phyloP scores from a whole-genome alignment of 1,140 invertebrate species.

The Brachionus calyciflorus region DNA sequence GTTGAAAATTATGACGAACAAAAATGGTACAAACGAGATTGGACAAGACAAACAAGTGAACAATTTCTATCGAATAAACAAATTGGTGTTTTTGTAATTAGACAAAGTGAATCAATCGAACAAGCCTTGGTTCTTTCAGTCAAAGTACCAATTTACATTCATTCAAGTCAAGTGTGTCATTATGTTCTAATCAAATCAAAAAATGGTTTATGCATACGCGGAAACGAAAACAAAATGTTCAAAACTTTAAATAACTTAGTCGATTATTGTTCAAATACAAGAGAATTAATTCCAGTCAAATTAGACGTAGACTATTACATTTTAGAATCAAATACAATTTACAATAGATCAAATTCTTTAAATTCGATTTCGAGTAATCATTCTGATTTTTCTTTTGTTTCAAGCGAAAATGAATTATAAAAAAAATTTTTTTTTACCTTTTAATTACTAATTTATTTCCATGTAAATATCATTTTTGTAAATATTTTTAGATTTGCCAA shows the following conservation, averaged over 20 bases:
- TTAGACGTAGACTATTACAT: not conserved
- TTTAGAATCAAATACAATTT: not conserved
- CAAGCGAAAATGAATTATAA: no score
- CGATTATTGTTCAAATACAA: not conserved
- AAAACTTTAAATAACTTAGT: not conserved
- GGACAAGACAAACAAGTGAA: not conserved
- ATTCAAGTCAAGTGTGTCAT: not conserved
- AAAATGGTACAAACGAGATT: not conserved
- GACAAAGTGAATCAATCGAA: not conserved
- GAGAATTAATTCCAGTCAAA: not conserved
- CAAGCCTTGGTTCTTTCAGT: not conserved
- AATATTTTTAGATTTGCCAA: no score
- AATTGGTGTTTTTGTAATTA: not conserved
- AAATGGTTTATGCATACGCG: not conserved
- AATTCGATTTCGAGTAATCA: not conserved
- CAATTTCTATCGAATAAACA: not conserved
- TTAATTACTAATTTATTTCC: no score
- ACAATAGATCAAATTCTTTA: not conserved
- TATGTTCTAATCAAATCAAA: not conserved
- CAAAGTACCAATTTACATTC: not conserved
- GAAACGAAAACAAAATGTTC: constrained; percentile 5
- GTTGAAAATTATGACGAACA: not conserved
- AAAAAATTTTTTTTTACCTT: no score
- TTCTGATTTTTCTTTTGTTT: constrained; percentile 1
- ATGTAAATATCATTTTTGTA: no score